phyloP scores from a whole-genome alignment of 2,113 vertebrate species.

The Gasterosteus nipponicus region DNA sequence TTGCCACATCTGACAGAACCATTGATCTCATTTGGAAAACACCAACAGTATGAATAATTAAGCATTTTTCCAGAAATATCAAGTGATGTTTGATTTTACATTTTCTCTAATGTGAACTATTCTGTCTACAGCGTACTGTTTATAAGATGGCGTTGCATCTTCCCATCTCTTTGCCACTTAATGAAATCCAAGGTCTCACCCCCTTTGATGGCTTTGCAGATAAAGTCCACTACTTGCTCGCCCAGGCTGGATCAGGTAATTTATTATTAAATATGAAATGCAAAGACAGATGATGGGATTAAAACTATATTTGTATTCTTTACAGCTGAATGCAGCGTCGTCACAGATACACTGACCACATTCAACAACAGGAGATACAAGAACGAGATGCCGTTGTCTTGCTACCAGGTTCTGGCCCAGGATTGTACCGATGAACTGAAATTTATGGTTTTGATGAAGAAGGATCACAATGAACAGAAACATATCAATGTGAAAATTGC shows the following conservation, averaged over 20 bases:
- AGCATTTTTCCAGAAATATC: neutral
- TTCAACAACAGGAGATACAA: slow-evolving; percentile 80
- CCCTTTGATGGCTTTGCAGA: slow-evolving; percentile 44
- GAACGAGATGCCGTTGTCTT: slow-evolving; percentile 79
- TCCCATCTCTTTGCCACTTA: slow-evolving; percentile 78
- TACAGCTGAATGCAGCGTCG: slow-evolving; percentile 68
- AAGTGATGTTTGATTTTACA: neutral
- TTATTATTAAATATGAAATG: neutral
- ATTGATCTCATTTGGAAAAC: slow-evolving; percentile 77
- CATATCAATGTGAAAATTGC: slow-evolving; percentile 80
- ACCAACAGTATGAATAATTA: slow-evolving; percentile 70
- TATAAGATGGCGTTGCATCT: slow-evolving; percentile 77
- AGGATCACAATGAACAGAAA: slow-evolving; percentile 62
- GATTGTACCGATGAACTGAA: slow-evolving; percentile 85
- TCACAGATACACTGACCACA: slow-evolving; percentile 69
- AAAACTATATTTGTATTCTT: neutral
- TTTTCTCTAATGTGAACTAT: neutral
- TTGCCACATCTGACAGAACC: slow-evolving; percentile 71
- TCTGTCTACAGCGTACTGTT: slow-evolving; percentile 73
- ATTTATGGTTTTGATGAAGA: slow-evolving; percentile 84
- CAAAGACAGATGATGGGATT: neutral
- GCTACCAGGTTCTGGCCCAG: slow-evolving; percentile 83
- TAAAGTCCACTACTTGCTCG: slow-evolving; percentile 54
- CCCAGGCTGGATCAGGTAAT: slow-evolving; percentile 65
- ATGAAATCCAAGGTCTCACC: slow-evolving; percentile 38